Evolutionary conservation across 2,113 vertebrate genomes (phyloP).

Genomic region (Notechis scutatus): DNA sequence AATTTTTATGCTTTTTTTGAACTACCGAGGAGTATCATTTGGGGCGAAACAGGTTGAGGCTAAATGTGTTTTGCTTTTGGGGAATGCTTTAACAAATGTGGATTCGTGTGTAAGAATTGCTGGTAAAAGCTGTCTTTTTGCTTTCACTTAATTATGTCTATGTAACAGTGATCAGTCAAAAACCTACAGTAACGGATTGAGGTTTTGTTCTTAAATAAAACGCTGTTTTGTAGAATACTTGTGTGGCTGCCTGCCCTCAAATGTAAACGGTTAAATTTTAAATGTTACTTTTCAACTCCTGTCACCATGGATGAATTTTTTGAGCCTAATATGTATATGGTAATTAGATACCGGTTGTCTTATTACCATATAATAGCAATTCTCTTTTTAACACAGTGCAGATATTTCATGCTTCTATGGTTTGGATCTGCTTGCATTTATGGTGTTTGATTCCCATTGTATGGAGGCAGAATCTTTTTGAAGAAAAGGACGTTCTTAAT

Average conservation of each 20-base stretch:
- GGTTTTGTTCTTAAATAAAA: neutral
- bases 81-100: neutral
- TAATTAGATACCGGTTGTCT: neutral
- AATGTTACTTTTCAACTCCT: neutral
- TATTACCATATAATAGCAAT: neutral
- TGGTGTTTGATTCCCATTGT: neutral
- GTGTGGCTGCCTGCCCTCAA: neutral
- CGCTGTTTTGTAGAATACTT: neutral
- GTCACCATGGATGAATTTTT: neutral
- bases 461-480: neutral
- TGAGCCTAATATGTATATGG: neutral
- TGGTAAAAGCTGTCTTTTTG: neutral
- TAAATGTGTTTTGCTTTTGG: neutral
- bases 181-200: too few species aligned
- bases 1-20: neutral
- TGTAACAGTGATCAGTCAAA: too few species aligned
- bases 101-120: neutral
- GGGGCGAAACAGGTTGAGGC: neutral
- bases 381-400: neutral
- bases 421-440: neutral
- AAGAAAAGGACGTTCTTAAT: neutral
- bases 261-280: neutral
- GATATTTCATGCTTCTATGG: neutral
- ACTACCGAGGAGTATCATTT: neutral
- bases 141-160: neutral